Evolutionary conservation across 2,113 vertebrate species (phyloP), one percentile per base, ranked within the genome.

Genomic region (Gymnogyps californianus): DNA sequence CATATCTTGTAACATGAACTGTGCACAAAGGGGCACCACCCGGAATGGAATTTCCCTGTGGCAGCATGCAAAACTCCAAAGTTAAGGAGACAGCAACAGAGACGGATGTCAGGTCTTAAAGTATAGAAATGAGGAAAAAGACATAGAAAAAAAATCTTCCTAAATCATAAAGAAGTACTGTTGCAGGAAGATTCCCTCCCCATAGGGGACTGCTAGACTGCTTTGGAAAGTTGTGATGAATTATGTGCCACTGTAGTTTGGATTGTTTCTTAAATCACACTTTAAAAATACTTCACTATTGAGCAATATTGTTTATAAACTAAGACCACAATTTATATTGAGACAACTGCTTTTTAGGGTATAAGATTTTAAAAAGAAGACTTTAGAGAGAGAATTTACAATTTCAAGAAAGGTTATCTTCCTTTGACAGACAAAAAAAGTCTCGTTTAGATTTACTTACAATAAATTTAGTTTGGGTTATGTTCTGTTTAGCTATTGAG

Each of bases 191-290:
- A 71, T 67, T 81, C 40, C 10, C 11, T 82, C 34, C 58, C 40
- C 31, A 9, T 13, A n/a, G 4, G 16, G 26, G 31, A 67, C 38
- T 74, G 26, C 8, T 80, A 15, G 70, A 34, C 40, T 52, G 57
- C 32, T 87, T 93, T 87, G 36, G 44, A 91, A 82, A 84, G 57
- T 46, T 72, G 19, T 92, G 95, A 97, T 96, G 14, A 91, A 96
- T 96, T 91, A 90, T 55, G 61, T 91, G 89, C 52, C 76, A 40
- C 5, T 6, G 61, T 57, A 67, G 38, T 82, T 95, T 78, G 51
- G 64, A 86, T 72, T 66, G 74, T 81, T 94, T 89, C 80, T 92
- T 89, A 91, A 95, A 78, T 82, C 47, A 87, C 1, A 0, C 84
- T 87, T 93, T 69, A 47, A 90, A 95, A 97, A 95, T 89, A 87